These are phyloP conservation scores for Dromius quadrimaculatus DNA, from an alignment of 2,888 invertebrate species.

Conservation along the genomic window DNA sequence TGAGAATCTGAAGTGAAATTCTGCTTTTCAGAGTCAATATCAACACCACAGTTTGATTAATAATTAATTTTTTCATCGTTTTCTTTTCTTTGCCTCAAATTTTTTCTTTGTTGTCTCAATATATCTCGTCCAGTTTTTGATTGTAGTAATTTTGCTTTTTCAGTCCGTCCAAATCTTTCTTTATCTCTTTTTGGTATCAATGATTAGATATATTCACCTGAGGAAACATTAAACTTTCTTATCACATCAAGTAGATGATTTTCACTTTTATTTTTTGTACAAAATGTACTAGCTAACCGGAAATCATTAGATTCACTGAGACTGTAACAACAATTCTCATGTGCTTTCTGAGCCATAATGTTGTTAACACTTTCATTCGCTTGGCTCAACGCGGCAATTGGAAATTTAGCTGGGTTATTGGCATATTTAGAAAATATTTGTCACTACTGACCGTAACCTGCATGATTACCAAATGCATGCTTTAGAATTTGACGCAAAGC, in stretches of 20 bases:
- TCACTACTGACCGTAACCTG: neutral
- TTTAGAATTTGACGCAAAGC: slow-evolving; percentile 54
- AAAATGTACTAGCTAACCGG: neutral
- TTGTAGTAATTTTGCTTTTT: neutral
- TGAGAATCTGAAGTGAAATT: neutral
- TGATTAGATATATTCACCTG: neutral
- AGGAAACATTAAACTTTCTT: neutral
- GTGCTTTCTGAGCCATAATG: slow-evolving; percentile 56
- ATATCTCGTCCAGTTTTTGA: neutral
- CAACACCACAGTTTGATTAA: neutral
- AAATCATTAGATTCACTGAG: slow-evolving; percentile 43
- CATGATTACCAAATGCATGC: slow-evolving; percentile 54
- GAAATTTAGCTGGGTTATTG: neutral
- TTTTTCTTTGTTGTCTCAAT: neutral
- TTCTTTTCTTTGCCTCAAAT: neutral
- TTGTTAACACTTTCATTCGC: slow-evolving; percentile 56
- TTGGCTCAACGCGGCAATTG: slow-evolving; percentile 53
- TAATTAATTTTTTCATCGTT: neutral
- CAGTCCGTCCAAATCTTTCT: neutral
- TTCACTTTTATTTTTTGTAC: neutral
- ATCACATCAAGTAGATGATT: neutral
- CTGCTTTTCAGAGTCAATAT: neutral
- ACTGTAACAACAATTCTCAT: slow-evolving; percentile 52
- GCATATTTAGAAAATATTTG: neutral
- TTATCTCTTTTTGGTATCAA: neutral